phyloP scores from a whole-genome alignment of 2,888 invertebrate species.

The Malacosoma neustria region DNA sequence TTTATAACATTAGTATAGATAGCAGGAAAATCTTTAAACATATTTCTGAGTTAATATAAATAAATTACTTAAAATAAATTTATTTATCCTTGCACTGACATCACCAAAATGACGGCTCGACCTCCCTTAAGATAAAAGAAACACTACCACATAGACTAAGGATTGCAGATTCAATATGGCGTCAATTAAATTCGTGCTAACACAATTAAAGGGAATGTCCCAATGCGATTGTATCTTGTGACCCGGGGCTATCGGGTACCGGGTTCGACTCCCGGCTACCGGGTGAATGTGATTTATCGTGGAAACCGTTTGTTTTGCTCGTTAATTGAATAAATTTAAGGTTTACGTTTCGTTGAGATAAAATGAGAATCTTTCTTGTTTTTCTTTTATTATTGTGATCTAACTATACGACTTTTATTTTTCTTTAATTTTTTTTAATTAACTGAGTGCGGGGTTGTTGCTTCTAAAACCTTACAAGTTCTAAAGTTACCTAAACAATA shows the following conservation, averaged over 20 bases:
- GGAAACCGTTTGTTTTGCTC: constrained; percentile 36
- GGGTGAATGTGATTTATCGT: constrained; percentile 55
- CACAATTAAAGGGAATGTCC: constrained; percentile 63
- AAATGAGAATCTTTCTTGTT: background rate
- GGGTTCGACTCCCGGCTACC: constrained; percentile 55
- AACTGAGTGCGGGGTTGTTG: too few relatives aligned
- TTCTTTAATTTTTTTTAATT: too few relatives aligned
- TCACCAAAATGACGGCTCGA: background rate
- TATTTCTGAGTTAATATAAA: too few relatives aligned
- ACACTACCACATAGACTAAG: constrained; percentile 7
- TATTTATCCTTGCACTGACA: background rate
- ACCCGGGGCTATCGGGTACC: constrained; percentile 61
- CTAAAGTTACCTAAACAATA: too few relatives aligned
- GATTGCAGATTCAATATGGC: constrained; percentile 23
- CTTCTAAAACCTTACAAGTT: too few relatives aligned
- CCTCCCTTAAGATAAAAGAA: background rate
- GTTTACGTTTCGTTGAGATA: background rate
- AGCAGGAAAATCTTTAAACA: too few relatives aligned
- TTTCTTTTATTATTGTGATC: too few relatives aligned
- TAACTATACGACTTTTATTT: too few relatives aligned
- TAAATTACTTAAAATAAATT: too few relatives aligned
- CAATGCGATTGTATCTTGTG: constrained; percentile 56
- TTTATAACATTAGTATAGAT: background rate
- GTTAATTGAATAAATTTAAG: constrained; percentile 48
- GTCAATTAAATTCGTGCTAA: constrained; percentile 45